A percentile compares a stretch with the other conserved stretches of the same genome.
Conservation (phyloP, 2,888 invertebrate species). For the Metacarcinus magister region DNA sequence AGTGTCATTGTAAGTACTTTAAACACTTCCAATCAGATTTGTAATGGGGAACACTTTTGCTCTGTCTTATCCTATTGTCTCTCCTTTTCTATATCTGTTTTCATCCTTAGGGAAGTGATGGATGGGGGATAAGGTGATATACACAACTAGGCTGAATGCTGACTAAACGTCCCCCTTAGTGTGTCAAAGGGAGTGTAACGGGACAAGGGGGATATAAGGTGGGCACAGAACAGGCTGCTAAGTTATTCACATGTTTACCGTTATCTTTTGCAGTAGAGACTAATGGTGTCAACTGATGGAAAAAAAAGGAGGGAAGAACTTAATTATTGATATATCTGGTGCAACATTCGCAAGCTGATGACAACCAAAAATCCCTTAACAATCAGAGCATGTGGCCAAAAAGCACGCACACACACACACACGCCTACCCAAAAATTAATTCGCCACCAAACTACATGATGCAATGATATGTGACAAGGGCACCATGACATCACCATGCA, state of each 20-base stretch:
- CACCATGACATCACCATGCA: slow-evolving; percentile 49
- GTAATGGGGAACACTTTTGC: background rate
- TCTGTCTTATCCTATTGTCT: background rate
- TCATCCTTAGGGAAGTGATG: background rate
- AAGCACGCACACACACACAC: slow-evolving; percentile 15
- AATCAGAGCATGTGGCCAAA: background rate
- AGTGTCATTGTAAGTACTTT: background rate
- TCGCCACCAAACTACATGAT: slow-evolving; percentile 34
- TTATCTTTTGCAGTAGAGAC: background rate
- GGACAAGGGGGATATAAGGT: background rate
- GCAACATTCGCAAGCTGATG: slow-evolving; percentile 46
- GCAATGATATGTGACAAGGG: background rate
- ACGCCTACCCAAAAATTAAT: slow-evolving; percentile 16
- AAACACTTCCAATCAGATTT: background rate
- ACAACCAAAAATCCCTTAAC: background rate
- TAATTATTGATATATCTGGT: background rate
- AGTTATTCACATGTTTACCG: slow-evolving; percentile 7
- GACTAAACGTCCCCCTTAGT: background rate
- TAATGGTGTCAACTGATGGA: slow-evolving; percentile 31
- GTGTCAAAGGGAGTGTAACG: background rate
- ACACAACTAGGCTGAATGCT: background rate
- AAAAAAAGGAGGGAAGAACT: background rate
- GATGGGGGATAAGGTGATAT: background rate
- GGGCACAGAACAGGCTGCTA: slow-evolving; percentile 10
- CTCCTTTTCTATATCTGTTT: background rate